phyloP scores from a whole-genome alignment of 2,888 invertebrate species.

The Slavum lentiscoides region DNA sequence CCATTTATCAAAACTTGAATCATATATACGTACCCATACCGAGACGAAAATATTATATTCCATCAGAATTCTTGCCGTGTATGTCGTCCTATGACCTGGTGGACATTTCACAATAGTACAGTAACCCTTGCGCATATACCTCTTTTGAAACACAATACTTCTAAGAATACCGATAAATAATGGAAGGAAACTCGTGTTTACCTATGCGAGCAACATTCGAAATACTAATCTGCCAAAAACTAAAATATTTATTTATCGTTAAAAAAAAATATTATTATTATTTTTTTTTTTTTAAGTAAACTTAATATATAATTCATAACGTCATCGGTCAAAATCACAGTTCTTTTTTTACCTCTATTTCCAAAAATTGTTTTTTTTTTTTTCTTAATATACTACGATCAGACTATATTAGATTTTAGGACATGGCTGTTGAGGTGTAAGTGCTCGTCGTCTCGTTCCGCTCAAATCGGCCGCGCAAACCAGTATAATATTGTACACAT shows the following conservation, averaged over 20 bases:
- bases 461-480: too few species aligned
- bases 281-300: conserved; percentile 5
- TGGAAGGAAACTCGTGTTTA: conserved; percentile 9
- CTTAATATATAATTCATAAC: neutral
- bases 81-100: neutral
- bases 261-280: too few species aligned
- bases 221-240: conserved; percentile 23
- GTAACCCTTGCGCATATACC: neutral
- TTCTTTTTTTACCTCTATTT: too few species aligned
- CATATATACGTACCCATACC: neutral
- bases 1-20: conserved; percentile 20
- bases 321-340: too few species aligned
- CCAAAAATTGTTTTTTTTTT: too few species aligned
- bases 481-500: too few species aligned
- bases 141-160: conserved; percentile 9
- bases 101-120: conserved; percentile 19
- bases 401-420: too few species aligned
- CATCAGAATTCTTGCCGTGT: conserved; percentile 37
- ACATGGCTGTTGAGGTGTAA: too few species aligned
- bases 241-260: conserved; percentile 15
- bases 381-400: too few species aligned
- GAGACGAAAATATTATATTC: conserved; percentile 22
- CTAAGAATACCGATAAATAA: conserved; percentile 20
- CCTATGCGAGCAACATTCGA: neutral
- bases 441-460: too few species aligned